phyloP scores from a whole-genome alignment of 2,888 invertebrate genomes.

The Alcis repandata region DNA sequence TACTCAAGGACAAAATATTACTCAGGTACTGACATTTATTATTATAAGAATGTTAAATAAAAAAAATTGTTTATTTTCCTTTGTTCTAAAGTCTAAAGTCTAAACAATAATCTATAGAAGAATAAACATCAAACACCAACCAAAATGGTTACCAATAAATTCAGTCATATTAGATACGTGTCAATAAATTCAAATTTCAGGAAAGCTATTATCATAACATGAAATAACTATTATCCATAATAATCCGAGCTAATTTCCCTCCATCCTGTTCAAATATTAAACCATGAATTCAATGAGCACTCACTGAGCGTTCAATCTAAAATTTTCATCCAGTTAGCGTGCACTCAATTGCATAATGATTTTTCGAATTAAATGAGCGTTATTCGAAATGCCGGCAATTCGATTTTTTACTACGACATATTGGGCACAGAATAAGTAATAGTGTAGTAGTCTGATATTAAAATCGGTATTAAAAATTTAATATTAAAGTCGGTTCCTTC shows the following conservation, averaged over 20 bases:
- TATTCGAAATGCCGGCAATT: constrained; percentile 49
- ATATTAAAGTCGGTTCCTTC: no score
- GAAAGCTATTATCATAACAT: background rate
- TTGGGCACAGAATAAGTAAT: no score
- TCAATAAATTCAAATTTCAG: background rate
- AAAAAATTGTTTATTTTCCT: no score
- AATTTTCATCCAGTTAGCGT: constrained; percentile 50
- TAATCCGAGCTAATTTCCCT: constrained; percentile 15
- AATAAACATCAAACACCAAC: no score
- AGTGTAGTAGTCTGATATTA: background rate
- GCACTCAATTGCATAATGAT: constrained; percentile 71
- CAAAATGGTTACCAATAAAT: no score
- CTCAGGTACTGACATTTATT: no score
- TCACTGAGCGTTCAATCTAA: constrained; percentile 47
- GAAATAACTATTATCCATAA: background rate
- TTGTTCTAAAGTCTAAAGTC: no score
- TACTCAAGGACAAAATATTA: no score
- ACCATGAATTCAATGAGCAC: constrained; percentile 28
- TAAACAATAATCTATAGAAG: no score
- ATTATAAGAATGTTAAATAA: no score
- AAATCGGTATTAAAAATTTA: no score
- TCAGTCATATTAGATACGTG: no score
- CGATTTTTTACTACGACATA: constrained; percentile 7
- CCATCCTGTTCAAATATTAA: constrained; percentile 53
- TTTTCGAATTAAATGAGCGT: constrained; percentile 47